A percentile compares a stretch with the other conserved stretches of the same genome.
phyloP scores from a whole-genome alignment of 2,113 vertebrate genomes.

The Castor canadensis region DNA sequence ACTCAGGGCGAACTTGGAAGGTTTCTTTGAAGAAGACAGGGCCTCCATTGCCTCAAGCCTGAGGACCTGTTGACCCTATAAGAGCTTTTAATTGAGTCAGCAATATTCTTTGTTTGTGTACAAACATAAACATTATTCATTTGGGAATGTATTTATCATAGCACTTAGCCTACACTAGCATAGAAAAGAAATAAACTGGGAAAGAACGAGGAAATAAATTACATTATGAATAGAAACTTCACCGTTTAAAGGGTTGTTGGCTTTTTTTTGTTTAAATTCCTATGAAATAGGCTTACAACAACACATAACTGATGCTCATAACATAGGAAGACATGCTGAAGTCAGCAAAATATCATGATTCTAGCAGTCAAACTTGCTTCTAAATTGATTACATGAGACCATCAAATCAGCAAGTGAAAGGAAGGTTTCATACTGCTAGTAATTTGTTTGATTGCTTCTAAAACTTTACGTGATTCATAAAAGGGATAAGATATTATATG shows the following conservation, averaged over 20 bases:
- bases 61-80: not conserved
- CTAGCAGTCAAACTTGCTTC: not conserved
- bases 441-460: not conserved
- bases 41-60: not conserved
- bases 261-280: not conserved
- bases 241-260: rapidly evolving
- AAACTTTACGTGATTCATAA: not conserved
- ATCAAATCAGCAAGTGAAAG: not conserved
- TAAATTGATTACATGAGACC: not conserved
- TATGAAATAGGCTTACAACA: not conserved
- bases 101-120: not conserved
- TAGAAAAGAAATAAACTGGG: not conserved
- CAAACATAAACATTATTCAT: not conserved
- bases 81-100: not conserved
- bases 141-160: not conserved
- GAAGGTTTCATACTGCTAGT: not conserved
- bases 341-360: not conserved
- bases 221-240: not conserved
- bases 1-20: not conserved
- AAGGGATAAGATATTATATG: not conserved
- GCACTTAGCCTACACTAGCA: not conserved
- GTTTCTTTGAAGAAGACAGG: not conserved
- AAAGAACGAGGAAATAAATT: not conserved
- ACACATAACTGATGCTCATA: not conserved
- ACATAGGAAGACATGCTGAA: not conserved